Percentiles rank a stretch among this genome's conserved stretches.
phyloP scores from a whole-genome alignment of 2,888 invertebrate species.

The Tolmerus cingulatus region DNA sequence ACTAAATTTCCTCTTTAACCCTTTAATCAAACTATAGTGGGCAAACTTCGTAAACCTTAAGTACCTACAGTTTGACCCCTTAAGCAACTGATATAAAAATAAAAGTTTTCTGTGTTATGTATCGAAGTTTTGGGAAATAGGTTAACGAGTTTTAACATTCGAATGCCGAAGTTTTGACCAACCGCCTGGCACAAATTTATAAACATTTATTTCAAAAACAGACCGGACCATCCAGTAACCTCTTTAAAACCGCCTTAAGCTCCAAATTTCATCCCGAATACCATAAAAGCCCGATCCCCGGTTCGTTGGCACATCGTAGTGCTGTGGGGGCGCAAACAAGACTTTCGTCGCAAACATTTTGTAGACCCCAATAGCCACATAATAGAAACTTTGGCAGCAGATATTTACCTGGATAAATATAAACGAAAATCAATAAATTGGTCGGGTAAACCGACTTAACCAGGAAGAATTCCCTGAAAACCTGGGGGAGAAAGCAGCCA shows the following conservation, averaged over 20 bases:
- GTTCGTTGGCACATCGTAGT: not conserved
- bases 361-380: slow-evolving; percentile 7
- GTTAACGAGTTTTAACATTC: not conserved
- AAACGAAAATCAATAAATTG: slow-evolving; percentile 35
- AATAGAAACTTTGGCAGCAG: slow-evolving; percentile 25
- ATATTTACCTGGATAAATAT: slow-evolving; percentile 30
- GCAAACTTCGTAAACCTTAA: not conserved
- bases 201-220: not conserved
- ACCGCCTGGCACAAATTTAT: not conserved
- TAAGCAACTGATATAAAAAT: not conserved
- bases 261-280: not conserved
- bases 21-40: not conserved
- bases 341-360: slow-evolving; percentile 16
- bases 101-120: not conserved
- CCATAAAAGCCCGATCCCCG: not conserved
- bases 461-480: not conserved
- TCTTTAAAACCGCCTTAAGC: not conserved
- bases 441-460: slow-evolving; percentile 2
- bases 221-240: not conserved
- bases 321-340: not conserved
- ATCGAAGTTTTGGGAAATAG: not conserved
- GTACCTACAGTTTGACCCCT: not conserved
- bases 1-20: not conserved
- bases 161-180: not conserved
- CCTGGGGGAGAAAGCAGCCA: not conserved